Evolutionary conservation across 2,113 vertebrate genomes (phyloP).

Genomic region (Forbesichthys papilliferus): DNA sequence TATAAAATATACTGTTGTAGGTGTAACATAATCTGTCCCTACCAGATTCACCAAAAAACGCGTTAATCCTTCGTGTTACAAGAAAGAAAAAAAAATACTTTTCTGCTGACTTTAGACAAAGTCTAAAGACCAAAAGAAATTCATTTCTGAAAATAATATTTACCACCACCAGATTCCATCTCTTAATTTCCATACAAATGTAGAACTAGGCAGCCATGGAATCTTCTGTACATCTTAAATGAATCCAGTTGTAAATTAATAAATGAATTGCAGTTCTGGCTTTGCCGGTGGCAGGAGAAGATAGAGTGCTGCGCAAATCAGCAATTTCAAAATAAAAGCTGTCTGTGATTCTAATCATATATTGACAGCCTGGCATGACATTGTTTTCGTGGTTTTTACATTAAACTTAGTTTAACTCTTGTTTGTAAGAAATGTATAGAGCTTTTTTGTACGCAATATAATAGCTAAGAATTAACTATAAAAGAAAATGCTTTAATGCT

Average conservation of each 20-base stretch:
- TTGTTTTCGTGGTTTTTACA: slow-evolving; percentile 37
- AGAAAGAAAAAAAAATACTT: slow-evolving; percentile 57
- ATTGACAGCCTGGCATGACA: slow-evolving; percentile 39
- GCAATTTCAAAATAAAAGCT: slow-evolving; percentile 72
- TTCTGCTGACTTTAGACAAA: slow-evolving; percentile 64
- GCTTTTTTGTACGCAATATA: background rate
- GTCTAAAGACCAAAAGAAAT: slow-evolving; percentile 46
- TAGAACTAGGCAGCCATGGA: slow-evolving; percentile 69
- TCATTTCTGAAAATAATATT: slow-evolving; percentile 68
- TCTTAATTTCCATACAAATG: slow-evolving; percentile 81
- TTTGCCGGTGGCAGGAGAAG: slow-evolving; percentile 53
- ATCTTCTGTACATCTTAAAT: slow-evolving; percentile 77
- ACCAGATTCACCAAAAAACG: slow-evolving; percentile 35
- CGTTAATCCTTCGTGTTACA: slow-evolving; percentile 37
- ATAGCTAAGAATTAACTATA: background rate
- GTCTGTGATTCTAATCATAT: slow-evolving; percentile 53
- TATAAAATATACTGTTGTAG: background rate
- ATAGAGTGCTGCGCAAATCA: slow-evolving; percentile 63
- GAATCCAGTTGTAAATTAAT: slow-evolving; percentile 67
- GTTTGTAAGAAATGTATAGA: background rate
- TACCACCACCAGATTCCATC: slow-evolving; percentile 73
- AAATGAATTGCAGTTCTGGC: slow-evolving; percentile 59
- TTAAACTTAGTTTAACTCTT: slow-evolving; percentile 30
- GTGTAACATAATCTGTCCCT: slow-evolving; percentile 30
- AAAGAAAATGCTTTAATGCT: background rate